phyloP scores from a whole-genome alignment of 2,888 invertebrate species.

The Cheiracanthium punctorium region DNA sequence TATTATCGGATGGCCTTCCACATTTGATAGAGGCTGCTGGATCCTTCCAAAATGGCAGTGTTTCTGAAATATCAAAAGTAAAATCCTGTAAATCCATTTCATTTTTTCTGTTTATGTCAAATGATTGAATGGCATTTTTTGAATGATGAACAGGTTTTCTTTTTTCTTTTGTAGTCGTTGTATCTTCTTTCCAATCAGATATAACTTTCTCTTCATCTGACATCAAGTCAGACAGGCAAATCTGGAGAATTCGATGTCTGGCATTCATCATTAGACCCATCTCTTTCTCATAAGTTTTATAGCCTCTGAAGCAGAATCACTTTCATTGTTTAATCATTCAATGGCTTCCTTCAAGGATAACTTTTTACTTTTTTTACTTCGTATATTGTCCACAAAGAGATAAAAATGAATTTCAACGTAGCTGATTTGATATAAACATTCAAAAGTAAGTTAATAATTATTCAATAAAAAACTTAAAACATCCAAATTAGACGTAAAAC shows the following conservation, averaged over 20 bases:
- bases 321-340: neutral
- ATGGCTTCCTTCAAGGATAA: neutral
- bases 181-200: too few species aligned
- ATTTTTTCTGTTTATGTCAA: neutral
- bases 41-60: slow-evolving; percentile 4
- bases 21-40: slow-evolving; percentile 17
- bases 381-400: neutral
- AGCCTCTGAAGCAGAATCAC: neutral
- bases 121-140: neutral
- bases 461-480: slow-evolving; percentile 23
- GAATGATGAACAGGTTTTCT: too few species aligned
- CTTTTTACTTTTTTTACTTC: neutral
- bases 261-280: neutral
- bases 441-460: neutral
- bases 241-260: neutral
- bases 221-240: neutral
- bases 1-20: neutral
- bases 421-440: slow-evolving; percentile 4
- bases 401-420: neutral
- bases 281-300: neutral
- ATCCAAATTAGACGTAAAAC: slow-evolving; percentile 15
- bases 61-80: slow-evolving; percentile 17
- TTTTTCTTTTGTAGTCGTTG: too few species aligned
- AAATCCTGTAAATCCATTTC: slow-evolving; percentile 17
- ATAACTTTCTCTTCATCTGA: neutral